phyloP scores from a whole-genome alignment of 2,888 invertebrate species.

The Cheilosia scutellata region DNA sequence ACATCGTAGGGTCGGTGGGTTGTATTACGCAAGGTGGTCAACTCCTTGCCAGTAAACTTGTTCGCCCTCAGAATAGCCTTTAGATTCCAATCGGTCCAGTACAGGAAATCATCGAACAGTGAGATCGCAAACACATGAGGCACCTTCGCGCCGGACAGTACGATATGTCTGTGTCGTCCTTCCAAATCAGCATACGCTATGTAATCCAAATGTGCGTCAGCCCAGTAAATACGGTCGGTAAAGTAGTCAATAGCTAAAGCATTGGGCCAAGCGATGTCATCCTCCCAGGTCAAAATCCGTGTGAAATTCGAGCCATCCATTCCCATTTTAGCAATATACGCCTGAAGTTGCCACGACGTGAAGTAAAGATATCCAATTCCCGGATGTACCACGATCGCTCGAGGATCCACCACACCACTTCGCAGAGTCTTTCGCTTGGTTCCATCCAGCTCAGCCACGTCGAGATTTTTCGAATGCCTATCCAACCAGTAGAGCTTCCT shows the following conservation, averaged over 20 bases:
- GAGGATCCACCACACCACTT: conserved; percentile 95
- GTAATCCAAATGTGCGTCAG: conserved; percentile 99
- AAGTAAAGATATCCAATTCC: conserved; percentile 97
- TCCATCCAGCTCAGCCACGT: conserved; percentile 97
- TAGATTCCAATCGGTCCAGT: conserved; percentile 99
- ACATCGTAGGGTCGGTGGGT: conserved; percentile 98
- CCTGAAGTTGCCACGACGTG: conserved; percentile 97
- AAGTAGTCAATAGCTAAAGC: conserved; percentile 98
- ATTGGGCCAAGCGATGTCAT: conserved; percentile 99
- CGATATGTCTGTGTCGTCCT: conserved; percentile 93
- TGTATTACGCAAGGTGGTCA: conserved; percentile 92
- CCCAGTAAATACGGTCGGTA: conserved; percentile 97
- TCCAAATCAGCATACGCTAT: conserved; percentile 97
- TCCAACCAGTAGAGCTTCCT: conserved; percentile 99
- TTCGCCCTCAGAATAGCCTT: conserved; percentile 96
- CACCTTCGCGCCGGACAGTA: conserved; percentile 91
- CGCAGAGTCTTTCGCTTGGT: conserved; percentile 95
- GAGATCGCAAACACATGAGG: conserved; percentile 98
- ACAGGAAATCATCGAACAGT: conserved; percentile 96
- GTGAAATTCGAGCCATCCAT: conserved; percentile 98
- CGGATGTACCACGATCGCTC: conserved; percentile 97
- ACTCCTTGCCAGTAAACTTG: conserved; percentile 93
- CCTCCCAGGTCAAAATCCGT: conserved; percentile 94
- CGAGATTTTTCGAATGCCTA: conserved; percentile 96
- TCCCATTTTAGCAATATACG: conserved; percentile 98